Evolutionary conservation across 2,113 vertebrate genomes (phyloP), one percentile per base, ranked within the genome.

Genomic region (Eudyptes chrysolophus): DNA sequence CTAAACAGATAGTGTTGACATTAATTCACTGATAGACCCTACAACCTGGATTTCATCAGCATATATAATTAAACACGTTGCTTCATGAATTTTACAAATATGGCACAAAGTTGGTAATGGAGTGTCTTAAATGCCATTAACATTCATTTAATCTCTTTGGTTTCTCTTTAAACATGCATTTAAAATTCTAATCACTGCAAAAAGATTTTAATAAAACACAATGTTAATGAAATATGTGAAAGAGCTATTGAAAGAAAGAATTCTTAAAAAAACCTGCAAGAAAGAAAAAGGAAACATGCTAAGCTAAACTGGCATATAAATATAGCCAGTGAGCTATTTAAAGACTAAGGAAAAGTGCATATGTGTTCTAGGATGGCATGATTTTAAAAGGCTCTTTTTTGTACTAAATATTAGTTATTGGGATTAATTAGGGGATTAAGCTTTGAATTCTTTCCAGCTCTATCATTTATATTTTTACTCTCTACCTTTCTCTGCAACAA

Each of bases 61-160:
- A 75, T 49, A 69, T 69, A 16, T 89, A 94, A 93, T 97, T 90
- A 92, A 96, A 92, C 65, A 75, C 27, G 1, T 85, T 69, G 58
- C 76, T 82, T 91, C 86, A 79, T 83, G 92, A 94, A 95, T 97
- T 97, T 94, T 91, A 92, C 80, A 96, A 96, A 80, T 87, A 80
- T 4, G 58, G 92, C 89, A 65, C 58, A 89, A 91, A 96, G 92
- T 92, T 97, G 74, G 83, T 95, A 97, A 97, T 66, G 70, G 66
- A 89, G 80, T 78, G 91, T 51, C 95, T 97, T 91, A 90, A 95
- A 96, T 96, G 91, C 94, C 93, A 78, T 96, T 97, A 97, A 65
- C 87, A 87, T 95, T 83, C 66, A 57, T 81, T 95, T 96, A 92
- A 89, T 95, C 89, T 91, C 91, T 93, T 97, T 92, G 70, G 40